These are phyloP conservation scores for Gallinago nigripennis DNA, from an alignment of 2,797 vertebrate genomes.

Conservation along the genomic window DNA sequence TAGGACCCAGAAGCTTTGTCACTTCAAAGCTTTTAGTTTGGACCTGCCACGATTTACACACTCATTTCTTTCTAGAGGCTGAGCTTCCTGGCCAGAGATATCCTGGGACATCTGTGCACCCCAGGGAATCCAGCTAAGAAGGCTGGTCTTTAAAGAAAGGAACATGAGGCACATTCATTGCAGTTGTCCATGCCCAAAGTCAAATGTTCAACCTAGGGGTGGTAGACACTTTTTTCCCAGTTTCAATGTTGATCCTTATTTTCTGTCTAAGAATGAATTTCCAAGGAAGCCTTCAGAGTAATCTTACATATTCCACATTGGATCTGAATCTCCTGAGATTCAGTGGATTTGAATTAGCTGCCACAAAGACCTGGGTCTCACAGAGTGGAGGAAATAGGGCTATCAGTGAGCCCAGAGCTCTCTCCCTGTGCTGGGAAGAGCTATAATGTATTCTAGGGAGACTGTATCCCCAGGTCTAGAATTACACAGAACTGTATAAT, in stretches of 20 bases:
- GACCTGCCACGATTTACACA: not conserved
- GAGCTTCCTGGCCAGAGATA: not conserved
- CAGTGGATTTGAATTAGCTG: not conserved
- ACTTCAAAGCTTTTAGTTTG: not conserved
- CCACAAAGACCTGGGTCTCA: not conserved
- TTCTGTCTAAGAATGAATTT: not conserved
- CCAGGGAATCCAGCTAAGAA: not conserved
- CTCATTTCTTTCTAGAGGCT: not conserved
- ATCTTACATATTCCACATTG: not conserved
- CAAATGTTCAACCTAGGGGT: not conserved
- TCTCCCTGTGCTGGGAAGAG: not conserved
- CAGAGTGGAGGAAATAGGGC: not conserved
- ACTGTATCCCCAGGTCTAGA: not conserved
- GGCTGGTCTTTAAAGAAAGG: not conserved
- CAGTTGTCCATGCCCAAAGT: too few species aligned
- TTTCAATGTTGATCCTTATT: not conserved
- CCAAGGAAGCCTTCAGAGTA: not conserved
- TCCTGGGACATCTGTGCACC: rapidly evolving
- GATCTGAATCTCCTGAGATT: not conserved
- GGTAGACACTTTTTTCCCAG: not conserved
- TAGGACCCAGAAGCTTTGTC: not conserved
- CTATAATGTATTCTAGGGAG: not conserved
- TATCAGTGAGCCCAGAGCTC: not conserved
- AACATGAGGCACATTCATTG: not conserved
- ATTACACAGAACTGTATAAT: not conserved